Base-by-base conservation (phyloP, 2,888 invertebrate species). In the Melanostoma mellinum region DNA sequence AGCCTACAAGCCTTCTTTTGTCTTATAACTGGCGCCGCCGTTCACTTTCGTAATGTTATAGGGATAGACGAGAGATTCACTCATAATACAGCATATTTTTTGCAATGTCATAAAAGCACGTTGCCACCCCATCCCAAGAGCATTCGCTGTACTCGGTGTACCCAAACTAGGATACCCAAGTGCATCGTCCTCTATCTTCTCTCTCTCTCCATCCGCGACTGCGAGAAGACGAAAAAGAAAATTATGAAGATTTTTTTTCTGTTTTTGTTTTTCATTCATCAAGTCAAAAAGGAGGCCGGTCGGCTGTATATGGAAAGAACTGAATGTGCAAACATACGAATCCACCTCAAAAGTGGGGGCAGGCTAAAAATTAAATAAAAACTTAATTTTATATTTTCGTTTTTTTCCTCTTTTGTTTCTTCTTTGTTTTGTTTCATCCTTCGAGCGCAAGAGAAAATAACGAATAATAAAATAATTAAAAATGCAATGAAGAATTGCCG, bases 401-500 rank as follows among this genome's bases (percentile, higher is more conserved):
- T 55, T 53, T 42, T 55, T 38, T 58, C 61, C 48, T 3, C 36
- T 68, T 50, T 50, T 61, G 65, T 63, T 6, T 42, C 2, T 36
- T 48, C n/a, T 48, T 44, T 61, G 38, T 69, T 53, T 30, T 10
- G 30, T 48, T 48, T 36, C 6, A 36, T 73, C 65, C 53, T 53
- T 56, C 33, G 38, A 63, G 63, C 42, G 53, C 65, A 74, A 78
- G 69, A 84, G 79, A 74, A 74, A 69, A 79, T 67, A 79, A 79
- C 65, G 67, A 79, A 84, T 79, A 79, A 84, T 84, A 84, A 79
- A 84, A 84, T 84, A 84, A 79, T 84, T 84, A 84, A 84, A 84
- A 84, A 71, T 74, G 74, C 74, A 73, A 76, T 74, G 69, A 65
- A 67, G 73, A 77, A 60, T 50, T 63, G 38, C 63, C 48, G 38